Conservation (phyloP, 2,113 vertebrate species). For the Condylura cristata region DNA sequence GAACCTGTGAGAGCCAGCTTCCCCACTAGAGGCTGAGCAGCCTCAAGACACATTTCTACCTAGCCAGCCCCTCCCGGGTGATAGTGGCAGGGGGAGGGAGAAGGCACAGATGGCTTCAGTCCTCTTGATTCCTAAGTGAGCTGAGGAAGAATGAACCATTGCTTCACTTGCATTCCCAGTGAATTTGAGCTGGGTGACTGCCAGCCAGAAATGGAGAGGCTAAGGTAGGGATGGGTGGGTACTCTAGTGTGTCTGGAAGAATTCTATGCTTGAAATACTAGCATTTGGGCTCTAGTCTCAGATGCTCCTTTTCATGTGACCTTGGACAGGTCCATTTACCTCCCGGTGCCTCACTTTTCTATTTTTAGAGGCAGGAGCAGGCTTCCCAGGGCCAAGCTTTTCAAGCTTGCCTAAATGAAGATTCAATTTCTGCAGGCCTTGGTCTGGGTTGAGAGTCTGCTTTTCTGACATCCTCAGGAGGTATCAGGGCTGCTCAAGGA, state of each 20-base stretch:
- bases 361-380: not conserved
- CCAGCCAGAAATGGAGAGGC: not conserved
- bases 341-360: not conserved
- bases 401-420: not conserved
- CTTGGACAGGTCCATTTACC: not conserved
- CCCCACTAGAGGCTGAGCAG: constrained; percentile 13
- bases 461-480: not conserved
- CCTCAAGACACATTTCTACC: not conserved
- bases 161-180: constrained; percentile 21
- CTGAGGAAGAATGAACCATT: not conserved
- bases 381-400: not conserved
- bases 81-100: not conserved
- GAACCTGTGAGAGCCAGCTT: constrained; percentile 43
- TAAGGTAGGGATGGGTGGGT: not conserved
- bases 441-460: not conserved
- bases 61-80: not conserved
- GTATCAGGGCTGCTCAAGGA: not conserved
- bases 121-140: constrained; percentile 8
- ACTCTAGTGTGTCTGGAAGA: not conserved
- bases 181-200: not conserved
- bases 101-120: not conserved
- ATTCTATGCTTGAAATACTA: not conserved
- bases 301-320: not conserved
- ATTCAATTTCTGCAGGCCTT: not conserved
- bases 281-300: not conserved